A percentile compares a stretch with the other conserved stretches of the same genome.
Evolutionary conservation across 2,113 vertebrate genomes (phyloP).

Genomic region (Microcebus griseorufus): DNA sequence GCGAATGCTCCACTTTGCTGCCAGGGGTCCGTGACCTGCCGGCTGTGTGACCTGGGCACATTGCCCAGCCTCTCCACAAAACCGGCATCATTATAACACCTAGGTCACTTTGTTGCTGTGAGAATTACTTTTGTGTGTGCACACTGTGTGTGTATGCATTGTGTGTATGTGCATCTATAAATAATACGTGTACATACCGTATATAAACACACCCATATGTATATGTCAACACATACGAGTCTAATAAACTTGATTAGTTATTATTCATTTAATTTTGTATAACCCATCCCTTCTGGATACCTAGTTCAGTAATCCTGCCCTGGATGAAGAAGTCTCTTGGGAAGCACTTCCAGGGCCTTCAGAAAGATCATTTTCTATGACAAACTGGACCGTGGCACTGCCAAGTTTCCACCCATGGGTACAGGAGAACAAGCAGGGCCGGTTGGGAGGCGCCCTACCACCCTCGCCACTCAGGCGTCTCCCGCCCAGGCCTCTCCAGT

Average conservation of each 20-base stretch:
- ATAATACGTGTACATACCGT: not conserved
- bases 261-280: not conserved
- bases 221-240: not conserved
- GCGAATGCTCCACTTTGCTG: not conserved
- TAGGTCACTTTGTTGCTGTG: not conserved
- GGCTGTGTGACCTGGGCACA: not conserved
- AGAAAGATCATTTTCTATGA: not conserved
- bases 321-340: not conserved
- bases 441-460: rapidly evolving
- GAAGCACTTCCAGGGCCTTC: not conserved
- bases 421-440: rapidly evolving
- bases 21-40: not conserved
- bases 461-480: rapidly evolving
- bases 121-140: not conserved
- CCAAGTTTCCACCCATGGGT: not conserved
- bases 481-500: not conserved
- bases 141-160: not conserved
- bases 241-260: not conserved
- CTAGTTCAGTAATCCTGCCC: not conserved
- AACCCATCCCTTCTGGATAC: no score
- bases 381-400: not conserved
- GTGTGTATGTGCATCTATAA: not conserved
- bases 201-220: not conserved
- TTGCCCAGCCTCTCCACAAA: not conserved
- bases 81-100: not conserved